phyloP scores from a whole-genome alignment of 30 jellyfish, hydroid and myxozoan species.

The Kudoa iwatai region DNA sequence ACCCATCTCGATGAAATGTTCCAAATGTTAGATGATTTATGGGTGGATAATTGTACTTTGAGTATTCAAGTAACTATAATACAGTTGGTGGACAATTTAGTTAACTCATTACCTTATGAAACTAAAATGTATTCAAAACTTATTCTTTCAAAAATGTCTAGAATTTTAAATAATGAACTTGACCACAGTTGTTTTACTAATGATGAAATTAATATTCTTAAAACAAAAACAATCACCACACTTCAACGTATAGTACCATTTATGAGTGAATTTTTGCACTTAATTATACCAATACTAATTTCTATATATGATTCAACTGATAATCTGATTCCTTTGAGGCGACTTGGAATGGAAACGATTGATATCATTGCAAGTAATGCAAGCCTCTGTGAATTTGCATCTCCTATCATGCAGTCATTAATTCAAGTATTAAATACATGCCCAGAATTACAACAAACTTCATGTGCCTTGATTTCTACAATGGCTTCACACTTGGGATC shows the following conservation, averaged over 20 bases:
- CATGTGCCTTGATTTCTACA: slow-evolving; percentile 38
- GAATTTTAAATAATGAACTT: too few species aligned
- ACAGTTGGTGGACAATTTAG: too few species aligned
- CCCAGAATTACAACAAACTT: slow-evolving; percentile 25
- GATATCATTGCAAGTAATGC: slow-evolving; percentile 34
- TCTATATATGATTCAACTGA: background rate
- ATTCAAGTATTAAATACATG: slow-evolving; percentile 31
- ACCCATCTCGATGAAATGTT: background rate
- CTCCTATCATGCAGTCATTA: slow-evolving; percentile 44
- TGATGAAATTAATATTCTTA: too few species aligned
- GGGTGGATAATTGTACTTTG: too few species aligned
- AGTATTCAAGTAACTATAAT: too few species aligned
- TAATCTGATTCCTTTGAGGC: slow-evolving; percentile 3
- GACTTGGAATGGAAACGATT: slow-evolving; percentile 40
- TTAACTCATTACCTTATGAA: too few species aligned
- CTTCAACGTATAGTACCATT: background rate
- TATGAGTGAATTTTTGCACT: too few species aligned
- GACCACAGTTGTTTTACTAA: too few species aligned
- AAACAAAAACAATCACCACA: background rate
- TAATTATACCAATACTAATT: too few species aligned
- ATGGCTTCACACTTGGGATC: slow-evolving; percentile 58
- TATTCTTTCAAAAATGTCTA: too few species aligned
- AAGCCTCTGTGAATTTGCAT: slow-evolving; percentile 53
- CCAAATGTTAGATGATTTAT: too few species aligned
- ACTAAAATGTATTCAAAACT: too few species aligned